These are phyloP conservation scores for Larimichthys crocea DNA, from an alignment of 2,113 vertebrate genomes.

Conservation along the genomic window DNA sequence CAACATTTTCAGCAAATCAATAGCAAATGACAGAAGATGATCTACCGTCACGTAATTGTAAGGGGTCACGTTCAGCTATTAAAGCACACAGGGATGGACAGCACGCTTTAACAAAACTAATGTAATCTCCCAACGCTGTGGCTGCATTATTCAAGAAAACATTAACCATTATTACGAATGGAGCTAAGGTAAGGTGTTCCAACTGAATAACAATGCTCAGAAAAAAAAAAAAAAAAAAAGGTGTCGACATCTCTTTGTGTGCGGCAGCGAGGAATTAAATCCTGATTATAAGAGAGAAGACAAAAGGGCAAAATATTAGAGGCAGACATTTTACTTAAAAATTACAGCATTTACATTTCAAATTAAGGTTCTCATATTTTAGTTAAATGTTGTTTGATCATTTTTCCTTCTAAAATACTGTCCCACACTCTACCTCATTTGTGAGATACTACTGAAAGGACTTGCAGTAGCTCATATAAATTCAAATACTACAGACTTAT, in stretches of 20 bases:
- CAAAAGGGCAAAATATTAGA: background rate
- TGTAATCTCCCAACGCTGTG: background rate
- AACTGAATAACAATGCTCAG: background rate
- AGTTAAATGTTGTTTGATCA: background rate
- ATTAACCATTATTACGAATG: background rate
- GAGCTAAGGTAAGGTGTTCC: background rate
- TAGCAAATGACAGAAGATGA: conserved; percentile 36
- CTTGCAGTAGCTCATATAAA: background rate
- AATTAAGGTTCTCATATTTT: background rate
- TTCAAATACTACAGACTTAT: background rate
- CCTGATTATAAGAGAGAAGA: background rate
- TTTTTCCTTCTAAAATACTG: background rate
- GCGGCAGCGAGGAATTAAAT: background rate
- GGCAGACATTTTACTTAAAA: background rate
- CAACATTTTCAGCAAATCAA: conserved; percentile 65
- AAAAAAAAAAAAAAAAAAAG: background rate
- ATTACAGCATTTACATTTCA: background rate
- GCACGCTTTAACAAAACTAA: background rate
- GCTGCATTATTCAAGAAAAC: background rate
- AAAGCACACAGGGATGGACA: background rate
- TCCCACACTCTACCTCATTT: background rate
- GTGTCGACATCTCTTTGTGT: background rate
- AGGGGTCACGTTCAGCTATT: background rate
- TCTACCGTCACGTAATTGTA: conserved; percentile 11
- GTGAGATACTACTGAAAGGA: background rate